Conservation (phyloP, 2,888 invertebrate species). For the Mesorhabditis belari region DNA sequence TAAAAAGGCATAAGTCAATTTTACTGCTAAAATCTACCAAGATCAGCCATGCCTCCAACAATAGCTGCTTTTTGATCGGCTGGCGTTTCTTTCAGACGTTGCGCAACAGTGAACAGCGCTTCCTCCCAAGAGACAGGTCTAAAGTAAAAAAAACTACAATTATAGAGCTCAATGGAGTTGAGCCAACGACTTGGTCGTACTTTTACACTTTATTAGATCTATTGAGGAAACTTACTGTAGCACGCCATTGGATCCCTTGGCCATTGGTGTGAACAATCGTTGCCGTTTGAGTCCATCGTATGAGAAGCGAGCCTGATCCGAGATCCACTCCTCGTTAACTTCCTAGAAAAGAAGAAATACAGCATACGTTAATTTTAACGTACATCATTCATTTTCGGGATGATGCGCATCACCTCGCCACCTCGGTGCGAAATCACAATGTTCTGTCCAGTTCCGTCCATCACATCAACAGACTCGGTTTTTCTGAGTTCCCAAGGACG, state of each 20-base stretch:
- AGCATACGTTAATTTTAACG: background rate
- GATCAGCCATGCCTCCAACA: slow-evolving; percentile 61
- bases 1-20: background rate
- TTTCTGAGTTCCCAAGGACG: slow-evolving; percentile 94
- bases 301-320: slow-evolving; percentile 92
- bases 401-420: slow-evolving; percentile 86
- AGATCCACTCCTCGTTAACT: slow-evolving; percentile 97
- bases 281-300: slow-evolving; percentile 94
- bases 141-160: too few relatives aligned
- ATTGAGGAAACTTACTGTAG: slow-evolving; percentile 23
- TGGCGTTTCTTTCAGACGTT: slow-evolving; percentile 65
- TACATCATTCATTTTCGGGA: slow-evolving; percentile 86
- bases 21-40: slow-evolving; percentile 20
- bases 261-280: slow-evolving; percentile 84
- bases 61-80: slow-evolving; percentile 73
- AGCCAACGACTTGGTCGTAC: too few relatives aligned
- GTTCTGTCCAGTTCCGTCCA: slow-evolving; percentile 94
- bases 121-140: slow-evolving; percentile 86
- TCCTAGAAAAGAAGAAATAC: slow-evolving; percentile 62
- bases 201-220: too few relatives aligned
- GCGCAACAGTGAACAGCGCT: slow-evolving; percentile 69
- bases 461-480: slow-evolving; percentile 88
- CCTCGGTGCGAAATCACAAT: slow-evolving; percentile 92
- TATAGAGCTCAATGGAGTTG: too few relatives aligned
- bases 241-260: slow-evolving; percentile 60